Percentiles rank a stretch among this genome's conserved stretches.
These are phyloP conservation scores for Kryptopterus vitreolus DNA, from an alignment of 2,797 vertebrate genomes.

Conservation along the genomic window DNA sequence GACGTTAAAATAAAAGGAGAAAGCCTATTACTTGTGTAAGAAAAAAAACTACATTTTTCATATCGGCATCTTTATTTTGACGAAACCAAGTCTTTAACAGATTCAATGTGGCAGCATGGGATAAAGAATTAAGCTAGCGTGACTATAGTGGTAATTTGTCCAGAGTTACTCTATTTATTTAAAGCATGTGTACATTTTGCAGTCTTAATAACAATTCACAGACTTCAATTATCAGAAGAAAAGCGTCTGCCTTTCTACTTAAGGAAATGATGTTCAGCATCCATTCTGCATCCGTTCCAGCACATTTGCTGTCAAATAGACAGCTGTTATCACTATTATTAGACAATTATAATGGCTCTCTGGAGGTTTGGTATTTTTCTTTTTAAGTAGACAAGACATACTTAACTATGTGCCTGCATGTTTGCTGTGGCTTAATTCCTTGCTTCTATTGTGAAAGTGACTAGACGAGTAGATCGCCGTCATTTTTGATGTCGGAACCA, in stretches of 20 bases:
- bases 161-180: not conserved
- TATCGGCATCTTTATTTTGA: not conserved
- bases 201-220: not conserved
- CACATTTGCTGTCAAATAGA: slow-evolving; percentile 26
- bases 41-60: not conserved
- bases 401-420: slow-evolving; percentile 11
- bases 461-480: not conserved
- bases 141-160: not conserved
- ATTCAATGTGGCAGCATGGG: too few relatives aligned
- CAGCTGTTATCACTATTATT: slow-evolving; percentile 23
- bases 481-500: too few relatives aligned
- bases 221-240: slow-evolving; percentile 6
- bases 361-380: not conserved
- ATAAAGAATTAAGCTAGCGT: too few relatives aligned
- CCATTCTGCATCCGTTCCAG: not conserved
- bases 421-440: slow-evolving; percentile 10
- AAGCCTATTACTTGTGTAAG: slow-evolving; percentile 10
- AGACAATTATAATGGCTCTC: slow-evolving; percentile 17
- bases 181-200: not conserved
- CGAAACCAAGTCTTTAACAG: not conserved
- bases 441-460: not conserved
- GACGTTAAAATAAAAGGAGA: slow-evolving; percentile 41
- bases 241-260: slow-evolving; percentile 2
- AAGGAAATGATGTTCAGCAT: slow-evolving; percentile 5
- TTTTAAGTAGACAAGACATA: not conserved